These are phyloP conservation scores for Rhincodon typus DNA, from an alignment of 2,797 vertebrate genomes.

Conservation along the genomic window DNA sequence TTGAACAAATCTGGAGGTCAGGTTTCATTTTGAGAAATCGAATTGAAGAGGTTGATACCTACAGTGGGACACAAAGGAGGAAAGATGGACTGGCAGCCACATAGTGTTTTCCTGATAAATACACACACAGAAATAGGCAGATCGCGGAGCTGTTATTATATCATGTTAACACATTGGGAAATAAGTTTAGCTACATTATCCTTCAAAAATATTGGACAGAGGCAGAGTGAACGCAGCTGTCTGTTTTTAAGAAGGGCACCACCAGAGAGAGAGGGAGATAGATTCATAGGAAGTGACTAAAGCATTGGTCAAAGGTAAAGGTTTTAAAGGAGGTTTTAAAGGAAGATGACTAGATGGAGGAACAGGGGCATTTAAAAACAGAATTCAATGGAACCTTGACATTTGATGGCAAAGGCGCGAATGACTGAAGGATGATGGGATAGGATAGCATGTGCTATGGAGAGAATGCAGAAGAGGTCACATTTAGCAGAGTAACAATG, in stretches of 20 bases:
- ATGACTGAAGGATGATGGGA: not conserved
- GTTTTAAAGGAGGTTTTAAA: not conserved
- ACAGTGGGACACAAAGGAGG: not conserved
- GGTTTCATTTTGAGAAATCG: not conserved
- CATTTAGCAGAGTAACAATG: not conserved
- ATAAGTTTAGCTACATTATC: constrained; percentile 22
- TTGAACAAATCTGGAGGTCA: not conserved
- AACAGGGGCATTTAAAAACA: no score
- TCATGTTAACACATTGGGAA: constrained; percentile 14
- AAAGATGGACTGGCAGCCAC: not conserved
- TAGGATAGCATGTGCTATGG: not conserved
- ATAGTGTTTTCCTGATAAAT: not conserved
- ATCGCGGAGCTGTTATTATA: not conserved
- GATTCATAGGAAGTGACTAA: not conserved
- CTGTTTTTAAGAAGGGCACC: not conserved
- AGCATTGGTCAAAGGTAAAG: not conserved
- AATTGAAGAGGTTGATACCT: not conserved
- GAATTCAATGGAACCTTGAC: not conserved
- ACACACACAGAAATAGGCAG: not conserved
- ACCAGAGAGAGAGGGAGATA: not conserved
- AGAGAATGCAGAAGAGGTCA: no score
- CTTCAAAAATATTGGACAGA: constrained; percentile 10
- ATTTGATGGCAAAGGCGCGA: not conserved
- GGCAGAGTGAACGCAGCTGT: not conserved
- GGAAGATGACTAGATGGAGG: not conserved